Evolutionary conservation across 2,113 vertebrate species (phyloP), one percentile per base, ranked within the genome.

Genomic region (Sylvietta virens): DNA sequence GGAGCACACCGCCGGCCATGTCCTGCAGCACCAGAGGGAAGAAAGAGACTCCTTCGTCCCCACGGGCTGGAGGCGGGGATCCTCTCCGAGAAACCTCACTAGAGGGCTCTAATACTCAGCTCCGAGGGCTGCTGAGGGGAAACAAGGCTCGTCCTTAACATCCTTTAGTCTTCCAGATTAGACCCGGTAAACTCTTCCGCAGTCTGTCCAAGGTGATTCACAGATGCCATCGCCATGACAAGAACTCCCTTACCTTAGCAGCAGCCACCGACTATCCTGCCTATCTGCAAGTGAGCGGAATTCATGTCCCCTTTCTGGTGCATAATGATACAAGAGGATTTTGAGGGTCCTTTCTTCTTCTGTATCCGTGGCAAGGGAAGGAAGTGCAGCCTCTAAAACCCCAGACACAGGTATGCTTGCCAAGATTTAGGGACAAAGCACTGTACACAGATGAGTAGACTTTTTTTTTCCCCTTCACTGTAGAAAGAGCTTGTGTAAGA

Each of bases 71-170:
- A 53, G 81, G 87, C 72, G 35, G 53, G 71, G 73, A 85, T 82
- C 47, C 74, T 3, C 90, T 81, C 92, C 74, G 1, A 72, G 79
- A 92, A 86, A 77, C 51, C 47, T 93, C 93, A 92, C 94, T 96
- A 96, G 93, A 96, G 95, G 94, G 94, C 94, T 90, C 93, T 97
- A 47, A 94, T 30, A 83, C 82, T 51, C 94, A 94, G 82, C 71
- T 65, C 20, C 81, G 5, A 16, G 4, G 3, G 45, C 81, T 60
- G 58, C 71, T 7, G 74, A 35, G 65, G 28, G 61, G 61, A 74
- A 78, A n/a, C 35, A 27, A 61, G 66, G 37, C 48, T 94, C 26
- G 6, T 85, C 58, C 65, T 67, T 11, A 6, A 35, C 8, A 17
- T 44, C 50, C 19, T 65, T 14, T 7, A 22, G 42, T 48, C 24